Conservation (phyloP, 2,113 vertebrate species). For the Oryzias woworae region DNA sequence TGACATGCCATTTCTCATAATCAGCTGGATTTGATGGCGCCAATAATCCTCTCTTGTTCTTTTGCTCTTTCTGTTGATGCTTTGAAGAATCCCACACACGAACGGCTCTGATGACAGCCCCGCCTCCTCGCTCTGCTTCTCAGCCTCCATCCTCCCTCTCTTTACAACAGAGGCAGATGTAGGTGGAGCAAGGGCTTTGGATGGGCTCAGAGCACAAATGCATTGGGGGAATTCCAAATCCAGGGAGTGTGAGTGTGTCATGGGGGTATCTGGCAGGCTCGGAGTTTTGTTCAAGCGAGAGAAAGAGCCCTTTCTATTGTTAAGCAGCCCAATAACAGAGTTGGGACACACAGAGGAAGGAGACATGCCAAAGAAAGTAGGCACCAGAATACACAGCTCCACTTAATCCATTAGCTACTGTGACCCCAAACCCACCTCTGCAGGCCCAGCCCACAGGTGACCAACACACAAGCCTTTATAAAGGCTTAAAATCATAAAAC, state of each 20-base stretch:
- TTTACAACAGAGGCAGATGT: slow-evolving; percentile 18
- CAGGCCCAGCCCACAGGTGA: not conserved
- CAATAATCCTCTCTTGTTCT: slow-evolving; percentile 12
- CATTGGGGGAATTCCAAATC: not conserved
- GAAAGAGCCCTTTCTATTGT: slow-evolving; percentile 62
- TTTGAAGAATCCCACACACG: slow-evolving; percentile 43
- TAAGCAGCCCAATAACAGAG: slow-evolving; percentile 44
- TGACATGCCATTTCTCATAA: slow-evolving; percentile 24
- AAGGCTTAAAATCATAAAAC: not conserved
- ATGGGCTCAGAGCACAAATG: slow-evolving; percentile 17
- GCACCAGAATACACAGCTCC: slow-evolving; percentile 46
- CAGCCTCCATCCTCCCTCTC: slow-evolving; percentile 28
- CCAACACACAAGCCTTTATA: slow-evolving; percentile 17
- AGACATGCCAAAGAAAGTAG: slow-evolving; percentile 36
- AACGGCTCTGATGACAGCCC: slow-evolving; percentile 32
- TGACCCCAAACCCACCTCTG: slow-evolving; percentile 26
- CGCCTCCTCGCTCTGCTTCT: slow-evolving; percentile 36
- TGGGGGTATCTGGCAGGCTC: slow-evolving; percentile 36
- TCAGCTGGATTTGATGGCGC: not conserved
- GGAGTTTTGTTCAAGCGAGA: slow-evolving; percentile 49
- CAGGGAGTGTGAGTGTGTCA: slow-evolving; percentile 24
- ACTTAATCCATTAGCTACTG: slow-evolving; percentile 64
- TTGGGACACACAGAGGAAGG: slow-evolving; percentile 30
- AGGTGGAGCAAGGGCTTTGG: slow-evolving; percentile 9
- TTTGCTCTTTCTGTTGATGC: slow-evolving; percentile 29